These are phyloP conservation scores for Naja naja DNA, from an alignment of 2,113 vertebrate genomes.

Conservation along the genomic window DNA sequence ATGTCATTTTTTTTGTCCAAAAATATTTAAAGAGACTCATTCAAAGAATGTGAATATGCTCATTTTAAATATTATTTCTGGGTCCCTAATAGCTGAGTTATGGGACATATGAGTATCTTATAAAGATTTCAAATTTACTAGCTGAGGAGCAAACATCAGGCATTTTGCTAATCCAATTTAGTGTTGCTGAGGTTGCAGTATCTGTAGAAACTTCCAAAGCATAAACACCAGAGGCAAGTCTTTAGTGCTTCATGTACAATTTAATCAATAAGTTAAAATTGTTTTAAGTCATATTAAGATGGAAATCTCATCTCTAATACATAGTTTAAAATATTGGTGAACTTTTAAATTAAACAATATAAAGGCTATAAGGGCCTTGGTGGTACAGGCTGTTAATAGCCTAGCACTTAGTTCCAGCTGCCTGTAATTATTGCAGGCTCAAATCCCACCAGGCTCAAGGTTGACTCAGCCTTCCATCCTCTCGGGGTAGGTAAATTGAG, in stretches of 20 bases:
- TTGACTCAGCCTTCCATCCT: too few species aligned
- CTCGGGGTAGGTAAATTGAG: too few species aligned
- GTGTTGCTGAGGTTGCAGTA: background rate
- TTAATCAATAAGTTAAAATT: too few species aligned
- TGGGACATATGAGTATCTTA: background rate
- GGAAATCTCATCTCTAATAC: too few species aligned
- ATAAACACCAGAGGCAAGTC: background rate
- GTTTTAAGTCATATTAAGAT: too few species aligned
- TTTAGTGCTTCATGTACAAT: too few species aligned
- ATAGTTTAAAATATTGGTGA: too few species aligned
- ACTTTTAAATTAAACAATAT: background rate
- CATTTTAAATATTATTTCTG: background rate
- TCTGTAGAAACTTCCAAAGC: background rate
- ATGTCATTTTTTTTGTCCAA: background rate
- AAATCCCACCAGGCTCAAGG: too few species aligned
- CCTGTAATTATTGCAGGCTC: too few species aligned
- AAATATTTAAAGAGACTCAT: background rate
- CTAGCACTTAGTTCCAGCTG: too few species aligned
- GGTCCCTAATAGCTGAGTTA: background rate
- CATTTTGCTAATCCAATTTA: background rate
- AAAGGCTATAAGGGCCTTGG: background rate
- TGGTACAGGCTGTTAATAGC: too few species aligned
- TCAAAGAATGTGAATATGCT: background rate
- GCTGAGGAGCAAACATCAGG: background rate
- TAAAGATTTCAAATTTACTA: background rate